phyloP scores from a whole-genome alignment of 2,113 vertebrate species.

The Chroicocephalus ridibundus region DNA sequence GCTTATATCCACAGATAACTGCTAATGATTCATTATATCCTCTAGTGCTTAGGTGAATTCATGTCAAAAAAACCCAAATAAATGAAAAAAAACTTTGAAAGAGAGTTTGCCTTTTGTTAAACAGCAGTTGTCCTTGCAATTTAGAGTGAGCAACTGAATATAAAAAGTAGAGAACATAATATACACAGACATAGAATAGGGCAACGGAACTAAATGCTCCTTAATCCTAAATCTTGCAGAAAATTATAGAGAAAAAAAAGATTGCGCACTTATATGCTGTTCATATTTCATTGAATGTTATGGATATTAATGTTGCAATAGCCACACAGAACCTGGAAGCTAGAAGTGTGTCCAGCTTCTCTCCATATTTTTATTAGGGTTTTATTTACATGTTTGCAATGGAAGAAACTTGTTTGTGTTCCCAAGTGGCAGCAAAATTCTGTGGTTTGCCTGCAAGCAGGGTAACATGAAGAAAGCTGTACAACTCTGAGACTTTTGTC shows the following conservation, averaged over 20 bases:
- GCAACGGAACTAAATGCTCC: not conserved
- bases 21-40: slow-evolving; percentile 10
- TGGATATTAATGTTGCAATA: not conserved
- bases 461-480: not conserved
- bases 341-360: not conserved
- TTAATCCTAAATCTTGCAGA: not conserved
- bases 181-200: not conserved
- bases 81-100: not conserved
- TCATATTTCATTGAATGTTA: not conserved
- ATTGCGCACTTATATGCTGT: not conserved
- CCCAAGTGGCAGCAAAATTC: not conserved
- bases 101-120: not conserved
- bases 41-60: not conserved
- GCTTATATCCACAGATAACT: not conserved
- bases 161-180: not conserved
- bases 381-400: not conserved
- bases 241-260: not conserved
- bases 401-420: not conserved
- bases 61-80: not conserved
- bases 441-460: not conserved
- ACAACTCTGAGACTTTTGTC: not conserved
- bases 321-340: not conserved
- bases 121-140: not conserved
- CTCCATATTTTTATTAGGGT: not conserved
- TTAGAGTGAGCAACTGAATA: not conserved